These are phyloP conservation scores for Passerina amoena DNA, from an alignment of 2,113 vertebrate genomes.

Conservation along the genomic window DNA sequence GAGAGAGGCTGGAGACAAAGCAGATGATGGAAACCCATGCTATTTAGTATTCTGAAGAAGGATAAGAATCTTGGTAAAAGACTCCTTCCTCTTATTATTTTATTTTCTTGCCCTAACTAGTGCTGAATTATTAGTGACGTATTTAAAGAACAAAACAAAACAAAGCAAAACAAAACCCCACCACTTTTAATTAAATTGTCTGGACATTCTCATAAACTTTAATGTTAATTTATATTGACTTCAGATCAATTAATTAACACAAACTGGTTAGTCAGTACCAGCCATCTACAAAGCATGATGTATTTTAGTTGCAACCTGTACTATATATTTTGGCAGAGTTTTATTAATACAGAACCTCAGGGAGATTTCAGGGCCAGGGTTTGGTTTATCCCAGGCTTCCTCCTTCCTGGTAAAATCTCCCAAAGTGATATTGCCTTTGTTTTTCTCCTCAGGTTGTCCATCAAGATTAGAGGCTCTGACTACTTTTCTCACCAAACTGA, in stretches of 20 bases:
- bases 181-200: not conserved
- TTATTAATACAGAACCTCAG: not conserved
- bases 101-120: not conserved
- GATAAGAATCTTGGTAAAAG: not conserved
- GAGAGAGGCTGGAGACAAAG: not conserved
- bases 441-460: not conserved
- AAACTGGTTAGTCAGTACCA: not conserved
- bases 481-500: not conserved
- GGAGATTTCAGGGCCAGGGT: not conserved
- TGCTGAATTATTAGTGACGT: not conserved
- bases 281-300: not conserved
- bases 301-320: not conserved
- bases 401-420: not conserved
- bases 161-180: not conserved
- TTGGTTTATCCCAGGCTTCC: not conserved
- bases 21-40: rapidly evolving
- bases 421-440: not conserved
- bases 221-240: not conserved
- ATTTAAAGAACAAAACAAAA: not conserved
- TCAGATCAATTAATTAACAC: not conserved
- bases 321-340: not conserved
- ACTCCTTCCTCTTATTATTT: not conserved
- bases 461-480: not conserved
- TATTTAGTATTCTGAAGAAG: not conserved
- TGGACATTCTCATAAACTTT: not conserved